Conservation (phyloP, 2,888 invertebrate species). For the Tachina grossa region DNA sequence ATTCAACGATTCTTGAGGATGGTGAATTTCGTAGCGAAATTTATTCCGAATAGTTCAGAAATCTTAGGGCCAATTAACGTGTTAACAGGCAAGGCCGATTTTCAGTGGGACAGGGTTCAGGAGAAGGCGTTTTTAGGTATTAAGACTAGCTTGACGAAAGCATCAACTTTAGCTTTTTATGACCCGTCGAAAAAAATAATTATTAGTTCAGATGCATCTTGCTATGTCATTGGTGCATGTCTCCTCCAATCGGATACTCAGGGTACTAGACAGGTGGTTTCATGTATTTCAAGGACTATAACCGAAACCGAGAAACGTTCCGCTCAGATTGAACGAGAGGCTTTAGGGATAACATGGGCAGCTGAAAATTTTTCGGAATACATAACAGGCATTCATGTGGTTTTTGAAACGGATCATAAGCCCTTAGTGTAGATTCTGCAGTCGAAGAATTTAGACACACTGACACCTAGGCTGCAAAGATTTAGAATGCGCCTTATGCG, state of each 20-base stretch:
- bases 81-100: background rate
- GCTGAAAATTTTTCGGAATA: background rate
- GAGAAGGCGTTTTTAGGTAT: background rate
- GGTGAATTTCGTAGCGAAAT: background rate
- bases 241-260: background rate
- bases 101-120: background rate
- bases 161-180: background rate
- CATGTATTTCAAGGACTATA: background rate
- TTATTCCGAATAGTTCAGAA: background rate
- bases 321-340: background rate
- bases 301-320: background rate
- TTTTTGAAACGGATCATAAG: too few species aligned
- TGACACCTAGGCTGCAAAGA: too few species aligned
- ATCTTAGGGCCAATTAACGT: background rate
- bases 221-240: background rate
- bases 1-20: background rate
- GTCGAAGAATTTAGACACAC: too few species aligned
- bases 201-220: constrained; percentile 3
- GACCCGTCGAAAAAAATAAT: too few species aligned
- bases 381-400: background rate
- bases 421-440: too few species aligned
- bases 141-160: background rate
- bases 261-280: constrained; percentile 1
- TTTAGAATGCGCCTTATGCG: too few species aligned
- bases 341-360: background rate